Evolutionary conservation across 2,888 invertebrate species (phyloP).

Genomic region (Eustalomyia histrio): DNA sequence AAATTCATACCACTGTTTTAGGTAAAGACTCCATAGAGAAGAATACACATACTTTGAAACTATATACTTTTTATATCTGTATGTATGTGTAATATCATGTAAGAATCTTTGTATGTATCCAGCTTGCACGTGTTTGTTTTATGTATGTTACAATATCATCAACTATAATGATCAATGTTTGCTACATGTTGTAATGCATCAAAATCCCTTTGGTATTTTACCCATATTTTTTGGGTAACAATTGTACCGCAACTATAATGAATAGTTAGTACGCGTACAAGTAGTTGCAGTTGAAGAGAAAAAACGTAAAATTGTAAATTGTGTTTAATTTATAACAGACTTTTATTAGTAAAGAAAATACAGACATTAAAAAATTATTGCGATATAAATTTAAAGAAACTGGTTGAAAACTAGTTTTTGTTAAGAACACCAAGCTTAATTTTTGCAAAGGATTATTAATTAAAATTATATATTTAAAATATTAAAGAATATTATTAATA

Average conservation of each 20-base stretch:
- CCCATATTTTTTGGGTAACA: conserved; percentile 11
- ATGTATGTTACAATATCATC: conserved; percentile 25
- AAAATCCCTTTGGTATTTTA: conserved; percentile 46
- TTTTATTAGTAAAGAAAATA: neutral
- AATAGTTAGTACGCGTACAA: conserved; percentile 17
- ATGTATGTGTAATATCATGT: too few species aligned
- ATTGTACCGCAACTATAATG: conserved; percentile 33
- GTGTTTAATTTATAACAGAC: conserved; percentile 31
- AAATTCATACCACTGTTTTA: too few species aligned
- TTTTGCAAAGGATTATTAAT: too few species aligned
- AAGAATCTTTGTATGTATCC: neutral
- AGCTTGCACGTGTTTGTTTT: conserved; percentile 34
- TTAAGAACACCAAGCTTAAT: too few species aligned
- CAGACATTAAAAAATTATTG: too few species aligned
- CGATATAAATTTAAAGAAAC: too few species aligned
- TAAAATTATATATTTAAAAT: too few species aligned
- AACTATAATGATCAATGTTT: conserved; percentile 60
- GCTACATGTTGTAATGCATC: conserved; percentile 53
- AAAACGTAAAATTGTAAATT: conserved; percentile 9
- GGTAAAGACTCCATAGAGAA: too few species aligned
- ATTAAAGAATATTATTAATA: too few species aligned
- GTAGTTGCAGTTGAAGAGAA: neutral
- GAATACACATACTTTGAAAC: too few species aligned
- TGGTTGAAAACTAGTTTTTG: too few species aligned
- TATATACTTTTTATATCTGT: too few species aligned